Evolutionary conservation across 2,888 invertebrate species (phyloP), one percentile per base, ranked within the genome.

Genomic region (Hoplodrina ambigua): DNA sequence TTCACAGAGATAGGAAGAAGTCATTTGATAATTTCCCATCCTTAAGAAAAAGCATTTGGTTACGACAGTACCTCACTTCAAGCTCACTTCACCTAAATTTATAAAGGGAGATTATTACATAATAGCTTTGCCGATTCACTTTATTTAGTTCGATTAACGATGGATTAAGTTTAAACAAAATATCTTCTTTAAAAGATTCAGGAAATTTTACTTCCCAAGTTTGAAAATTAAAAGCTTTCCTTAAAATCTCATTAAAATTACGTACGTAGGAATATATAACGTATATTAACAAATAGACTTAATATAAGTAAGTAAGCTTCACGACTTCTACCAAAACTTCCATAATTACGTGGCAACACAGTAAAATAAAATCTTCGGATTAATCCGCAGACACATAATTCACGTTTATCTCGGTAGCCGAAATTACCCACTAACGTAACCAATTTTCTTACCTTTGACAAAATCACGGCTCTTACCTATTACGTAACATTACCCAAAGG

Each of bases 371-470:
- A 83, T 75, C 68, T 61, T 72, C 44, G 30, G 57, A 79, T 85
- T 87, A 88, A 88, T 88, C 87, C 87, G 74, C 78, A 84, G 81
- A 85, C 86, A 87, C 87, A 90, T 93, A 91, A 93, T 91, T 91
- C 91, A 88, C 90, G 89, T 92, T 91, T 92, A 90, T 88, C 89
- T 86, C 88, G 81, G 87, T 84, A 87, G 84, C 87, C 86, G 86
- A 91, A 93, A 94, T 94, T 92, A 94, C 92, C 93, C 92, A 93
- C 92, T 93, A 93, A 93, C 93, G 90, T 91, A 94, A 94, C 94
- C 94, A 96, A 95, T 96, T 95, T 95, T 94, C 93, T 94, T 95
- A 95, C 95, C 95, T 96, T 95, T 96, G 95, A 95, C 94, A 94
- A 94, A 96, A 96, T 95, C 95, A 93, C 92, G 89, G 85, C 87